Evolutionary conservation across 1,140 invertebrate genomes (phyloP).

Genomic region (Panulirus ornatus): DNA sequence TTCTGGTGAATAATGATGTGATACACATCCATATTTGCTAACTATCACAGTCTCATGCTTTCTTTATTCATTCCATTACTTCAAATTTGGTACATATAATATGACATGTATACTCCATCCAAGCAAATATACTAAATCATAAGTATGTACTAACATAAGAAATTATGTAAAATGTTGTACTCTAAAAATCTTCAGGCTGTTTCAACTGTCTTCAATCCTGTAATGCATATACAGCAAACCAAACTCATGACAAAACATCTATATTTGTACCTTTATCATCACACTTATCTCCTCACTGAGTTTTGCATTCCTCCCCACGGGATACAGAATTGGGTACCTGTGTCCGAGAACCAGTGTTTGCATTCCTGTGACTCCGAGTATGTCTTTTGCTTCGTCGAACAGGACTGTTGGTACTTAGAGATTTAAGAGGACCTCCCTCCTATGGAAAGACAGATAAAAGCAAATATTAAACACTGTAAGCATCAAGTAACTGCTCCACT

Average conservation of each 20-base stretch:
- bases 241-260: neutral
- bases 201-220: neutral
- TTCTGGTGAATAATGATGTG: no score
- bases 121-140: no score
- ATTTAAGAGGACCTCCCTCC: neutral
- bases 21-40: no score
- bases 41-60: no score
- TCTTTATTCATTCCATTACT: no score
- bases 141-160: no score
- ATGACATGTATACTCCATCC: no score
- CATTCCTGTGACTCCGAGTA: neutral
- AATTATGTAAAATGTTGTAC: neutral
- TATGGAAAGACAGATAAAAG: neutral
- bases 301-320: conserved; percentile 5
- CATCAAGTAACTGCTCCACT: no score
- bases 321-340: neutral
- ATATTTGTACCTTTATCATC: neutral
- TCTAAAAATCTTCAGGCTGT: neutral
- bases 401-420: neutral
- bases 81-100: no score
- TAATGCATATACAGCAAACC: no score
- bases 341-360: neutral
- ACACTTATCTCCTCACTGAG: neutral
- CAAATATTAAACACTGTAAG: neutral
- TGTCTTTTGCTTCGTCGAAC: neutral